phyloP scores from a whole-genome alignment of 2,888 invertebrate genomes.

The Drosophila paranaensis region DNA sequence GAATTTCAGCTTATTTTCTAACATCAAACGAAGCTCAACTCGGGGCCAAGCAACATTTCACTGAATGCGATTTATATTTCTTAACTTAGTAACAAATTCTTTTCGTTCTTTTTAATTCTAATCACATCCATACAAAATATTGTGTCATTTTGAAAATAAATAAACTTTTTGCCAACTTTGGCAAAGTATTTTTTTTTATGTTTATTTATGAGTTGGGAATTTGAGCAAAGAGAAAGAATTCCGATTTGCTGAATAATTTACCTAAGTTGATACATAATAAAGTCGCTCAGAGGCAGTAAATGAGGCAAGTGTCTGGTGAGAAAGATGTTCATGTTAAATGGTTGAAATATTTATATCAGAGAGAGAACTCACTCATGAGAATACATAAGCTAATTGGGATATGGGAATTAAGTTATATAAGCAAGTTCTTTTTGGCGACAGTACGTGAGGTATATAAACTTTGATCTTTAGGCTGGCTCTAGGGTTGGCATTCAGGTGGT shows the following conservation, averaged over 20 bases:
- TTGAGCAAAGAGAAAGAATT: not conserved
- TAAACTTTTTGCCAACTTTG: not conserved
- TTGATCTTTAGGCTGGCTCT: no score
- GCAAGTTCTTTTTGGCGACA: not conserved
- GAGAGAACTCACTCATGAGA: no score
- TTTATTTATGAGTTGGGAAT: conserved; percentile 2
- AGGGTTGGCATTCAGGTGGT: no score
- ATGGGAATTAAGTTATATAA: not conserved
- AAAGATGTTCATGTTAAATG: not conserved
- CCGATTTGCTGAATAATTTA: not conserved
- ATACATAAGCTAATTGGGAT: not conserved
- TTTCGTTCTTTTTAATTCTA: not conserved
- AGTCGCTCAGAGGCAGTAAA: not conserved
- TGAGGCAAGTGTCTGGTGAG: not conserved
- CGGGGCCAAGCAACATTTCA: not conserved
- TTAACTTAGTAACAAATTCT: not conserved
- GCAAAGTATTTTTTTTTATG: not conserved
- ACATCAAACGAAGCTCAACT: not conserved
- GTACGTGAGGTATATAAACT: not conserved
- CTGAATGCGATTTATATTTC: not conserved
- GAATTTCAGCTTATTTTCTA: not conserved
- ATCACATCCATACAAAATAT: not conserved
- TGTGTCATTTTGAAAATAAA: not conserved
- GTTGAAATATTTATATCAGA: not conserved
- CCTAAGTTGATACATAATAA: not conserved